Percentiles rank a stretch among this genome's conserved stretches.
Evolutionary conservation across 2,113 vertebrate genomes (phyloP).

Genomic region (Poeciliopsis occidentalis): DNA sequence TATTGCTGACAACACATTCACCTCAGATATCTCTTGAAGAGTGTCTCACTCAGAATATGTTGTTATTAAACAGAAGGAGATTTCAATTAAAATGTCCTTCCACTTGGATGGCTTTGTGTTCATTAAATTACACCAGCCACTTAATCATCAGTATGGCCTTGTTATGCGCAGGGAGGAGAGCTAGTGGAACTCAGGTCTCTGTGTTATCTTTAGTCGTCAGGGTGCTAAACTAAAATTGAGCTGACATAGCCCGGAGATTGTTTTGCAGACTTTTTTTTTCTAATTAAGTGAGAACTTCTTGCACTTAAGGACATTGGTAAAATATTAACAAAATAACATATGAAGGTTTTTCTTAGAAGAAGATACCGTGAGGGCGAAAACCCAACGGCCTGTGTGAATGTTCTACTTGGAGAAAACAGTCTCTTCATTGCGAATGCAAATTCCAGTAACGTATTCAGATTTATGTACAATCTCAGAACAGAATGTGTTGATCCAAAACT

Average conservation of each 20-base stretch:
- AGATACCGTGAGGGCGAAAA: background rate
- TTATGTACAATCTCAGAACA: background rate
- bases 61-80: constrained; percentile 92
- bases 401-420: background rate
- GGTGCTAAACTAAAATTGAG: constrained; percentile 56
- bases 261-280: constrained; percentile 27
- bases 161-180: constrained; percentile 83
- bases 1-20: constrained; percentile 81
- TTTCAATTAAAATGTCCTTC: constrained; percentile 96
- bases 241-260: constrained; percentile 30
- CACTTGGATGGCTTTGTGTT: constrained; percentile 89
- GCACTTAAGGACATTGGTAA: constrained; percentile 8
- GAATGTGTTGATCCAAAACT: background rate
- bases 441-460: background rate
- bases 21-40: constrained; percentile 74
- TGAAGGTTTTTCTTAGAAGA: background rate
- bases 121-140: constrained; percentile 90
- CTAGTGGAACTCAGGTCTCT: constrained; percentile 85
- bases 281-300: constrained; percentile 36
- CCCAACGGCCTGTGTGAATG: background rate
- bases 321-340: background rate
- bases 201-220: constrained; percentile 86
- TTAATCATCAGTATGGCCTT: constrained; percentile 90
- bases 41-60: constrained; percentile 75
- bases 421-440: background rate